These are phyloP conservation scores for Platycercus adscitus DNA, from an alignment of 2,113 vertebrate species.

Conservation along the genomic window DNA sequence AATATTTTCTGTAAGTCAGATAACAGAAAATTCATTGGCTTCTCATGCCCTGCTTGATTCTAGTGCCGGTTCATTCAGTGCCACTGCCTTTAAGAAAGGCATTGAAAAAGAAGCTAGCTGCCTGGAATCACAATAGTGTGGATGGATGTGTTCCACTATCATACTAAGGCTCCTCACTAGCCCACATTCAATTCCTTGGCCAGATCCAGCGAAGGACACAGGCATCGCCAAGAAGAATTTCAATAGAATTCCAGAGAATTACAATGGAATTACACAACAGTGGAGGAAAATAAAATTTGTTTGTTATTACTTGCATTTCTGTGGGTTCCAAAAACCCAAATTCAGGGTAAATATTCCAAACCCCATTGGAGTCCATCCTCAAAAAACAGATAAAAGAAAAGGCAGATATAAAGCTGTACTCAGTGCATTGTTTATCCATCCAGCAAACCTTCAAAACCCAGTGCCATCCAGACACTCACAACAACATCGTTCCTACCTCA, in stretches of 20 bases:
- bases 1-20: not conserved
- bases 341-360: slow-evolving; percentile 19
- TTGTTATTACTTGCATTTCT: slow-evolving; percentile 35
- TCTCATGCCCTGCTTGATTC: not conserved
- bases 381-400: not conserved
- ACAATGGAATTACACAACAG: slow-evolving; percentile 64
- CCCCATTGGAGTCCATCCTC: not conserved
- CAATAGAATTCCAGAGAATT: slow-evolving; percentile 56
- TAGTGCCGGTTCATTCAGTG: not conserved
- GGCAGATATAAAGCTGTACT: not conserved
- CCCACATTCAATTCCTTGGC: slow-evolving; percentile 42
- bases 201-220: slow-evolving; percentile 18
- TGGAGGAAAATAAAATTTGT: slow-evolving; percentile 42
- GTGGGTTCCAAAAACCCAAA: not conserved
- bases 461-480: not conserved
- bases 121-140: not conserved
- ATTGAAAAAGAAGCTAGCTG: not conserved
- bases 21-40: not conserved
- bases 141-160: not conserved
- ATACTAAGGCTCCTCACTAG: not conserved
- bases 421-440: not conserved
- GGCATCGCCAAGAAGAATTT: slow-evolving; percentile 40
- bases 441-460: not conserved
- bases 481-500: not conserved
- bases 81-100: not conserved